Evolutionary conservation across 2,113 vertebrate species (phyloP).

Genomic region (Phylloscopus trochilus): DNA sequence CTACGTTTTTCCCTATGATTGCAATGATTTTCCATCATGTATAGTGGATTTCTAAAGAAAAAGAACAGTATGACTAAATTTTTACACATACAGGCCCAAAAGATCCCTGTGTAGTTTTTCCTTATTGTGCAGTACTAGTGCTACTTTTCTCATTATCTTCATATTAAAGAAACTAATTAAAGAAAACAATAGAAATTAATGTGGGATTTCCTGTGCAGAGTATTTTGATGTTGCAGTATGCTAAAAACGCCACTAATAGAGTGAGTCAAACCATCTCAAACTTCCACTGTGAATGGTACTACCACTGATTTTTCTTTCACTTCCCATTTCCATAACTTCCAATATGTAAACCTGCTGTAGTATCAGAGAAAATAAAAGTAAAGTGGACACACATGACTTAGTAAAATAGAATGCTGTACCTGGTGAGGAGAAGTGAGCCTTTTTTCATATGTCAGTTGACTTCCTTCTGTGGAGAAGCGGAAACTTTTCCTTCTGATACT

Average conservation of each 20-base stretch:
- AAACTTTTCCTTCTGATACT: slow-evolving; percentile 82
- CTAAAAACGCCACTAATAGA: not conserved
- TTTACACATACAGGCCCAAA: not conserved
- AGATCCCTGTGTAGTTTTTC: not conserved
- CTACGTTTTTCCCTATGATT: not conserved
- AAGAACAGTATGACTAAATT: not conserved
- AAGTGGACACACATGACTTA: not conserved
- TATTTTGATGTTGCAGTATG: not conserved
- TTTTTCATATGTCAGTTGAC: slow-evolving; percentile 84
- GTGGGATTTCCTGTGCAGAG: not conserved
- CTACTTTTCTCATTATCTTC: not conserved
- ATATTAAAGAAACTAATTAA: not conserved
- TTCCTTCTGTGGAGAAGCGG: slow-evolving; percentile 82
- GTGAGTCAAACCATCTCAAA: not conserved
- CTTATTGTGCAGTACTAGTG: not conserved
- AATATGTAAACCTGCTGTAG: not conserved
- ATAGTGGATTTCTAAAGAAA: not conserved
- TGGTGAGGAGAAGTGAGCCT: slow-evolving; percentile 86
- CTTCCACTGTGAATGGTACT: not conserved
- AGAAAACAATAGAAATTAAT: not conserved
- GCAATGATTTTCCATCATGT: not conserved
- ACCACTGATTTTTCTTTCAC: not conserved
- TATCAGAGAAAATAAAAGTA: not conserved
- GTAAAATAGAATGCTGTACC: slow-evolving; percentile 70
- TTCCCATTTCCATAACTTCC: not conserved